Base-by-base conservation (phyloP, 2,888 invertebrate genomes). In the Capitulum mitella region DNA sequence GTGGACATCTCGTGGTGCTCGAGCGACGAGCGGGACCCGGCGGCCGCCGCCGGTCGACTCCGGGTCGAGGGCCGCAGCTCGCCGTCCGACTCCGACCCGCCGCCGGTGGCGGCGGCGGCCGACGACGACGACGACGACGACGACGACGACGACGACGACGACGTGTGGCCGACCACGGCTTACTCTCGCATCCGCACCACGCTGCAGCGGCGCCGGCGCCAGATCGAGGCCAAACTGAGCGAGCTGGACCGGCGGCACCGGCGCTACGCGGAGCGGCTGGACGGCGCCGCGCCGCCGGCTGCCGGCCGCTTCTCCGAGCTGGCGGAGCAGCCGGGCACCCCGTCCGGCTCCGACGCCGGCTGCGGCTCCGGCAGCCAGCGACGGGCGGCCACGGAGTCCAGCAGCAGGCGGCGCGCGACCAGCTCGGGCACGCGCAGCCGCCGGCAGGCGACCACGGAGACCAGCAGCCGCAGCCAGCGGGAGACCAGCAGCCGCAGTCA, bases 1-100 rank as follows among this genome's bases (percentile, higher is more conserved):
- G 16, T 70, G 70, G 70, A 70, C 26, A 26, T 26, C 37, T 58
- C 58, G n/a, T 26, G 37, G 10, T 26, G 1, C 37, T 37, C 22
- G 1, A 40, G 37, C 37, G 37, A 40, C 19, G 37, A 70, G 22
- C 37, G 40, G 37, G 6, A 32, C 19, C 12, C 64, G 5, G 29
- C 29, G 32, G 32, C 8, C 19, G 54, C 51, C 14, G 51, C 6
- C 32, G 34, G 70, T 16, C 70, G 70, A 6, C 70, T 16, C 12
- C 26, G 70, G 8, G 70, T 70, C 10, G 70, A 70, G 70, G 70
- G 70, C 6, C 70, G 70, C 70, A 70, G 70, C 70, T 70, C 70
- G 22, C 70, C 29, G 22, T 29, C 70, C 22, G 70, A 70, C 37
- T 70, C 70, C 5, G 70, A 70, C 40, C 22, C 22, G 22, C 22